phyloP scores from a whole-genome alignment of 2,113 vertebrate genomes.

The Hemibagrus wyckioides region DNA sequence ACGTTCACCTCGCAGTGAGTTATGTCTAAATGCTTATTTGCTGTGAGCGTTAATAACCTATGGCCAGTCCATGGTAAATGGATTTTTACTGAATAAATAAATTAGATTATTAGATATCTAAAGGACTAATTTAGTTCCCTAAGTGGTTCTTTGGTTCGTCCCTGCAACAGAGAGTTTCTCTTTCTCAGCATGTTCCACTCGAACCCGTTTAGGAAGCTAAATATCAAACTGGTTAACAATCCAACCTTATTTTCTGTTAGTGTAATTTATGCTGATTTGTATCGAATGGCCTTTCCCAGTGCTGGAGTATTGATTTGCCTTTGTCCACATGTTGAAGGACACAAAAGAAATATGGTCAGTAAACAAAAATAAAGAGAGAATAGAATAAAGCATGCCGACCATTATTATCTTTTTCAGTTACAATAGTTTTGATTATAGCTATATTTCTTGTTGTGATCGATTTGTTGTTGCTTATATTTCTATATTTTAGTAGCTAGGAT shows the following conservation, averaged over 20 bases:
- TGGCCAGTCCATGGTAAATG: not conserved
- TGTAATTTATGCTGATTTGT: not conserved
- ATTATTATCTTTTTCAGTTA: not conserved
- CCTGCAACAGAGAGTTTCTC: not conserved
- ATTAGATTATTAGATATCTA: not conserved
- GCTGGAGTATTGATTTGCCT: not conserved
- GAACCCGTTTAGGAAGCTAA: not conserved
- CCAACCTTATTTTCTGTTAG: not conserved
- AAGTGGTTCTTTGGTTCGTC: not conserved
- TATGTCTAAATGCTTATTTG: not conserved
- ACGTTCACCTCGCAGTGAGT: not conserved
- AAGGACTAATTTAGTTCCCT: not conserved
- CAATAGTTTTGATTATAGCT: not conserved
- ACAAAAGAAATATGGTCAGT: not conserved
- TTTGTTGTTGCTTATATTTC: not conserved
- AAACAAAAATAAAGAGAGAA: not conserved
- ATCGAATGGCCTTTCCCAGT: not conserved
- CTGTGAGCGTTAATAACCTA: not conserved
- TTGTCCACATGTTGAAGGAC: not conserved
- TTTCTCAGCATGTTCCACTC: not conserved
- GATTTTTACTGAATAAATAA: not conserved
- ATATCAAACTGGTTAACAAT: not conserved
- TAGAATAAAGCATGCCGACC: not conserved
- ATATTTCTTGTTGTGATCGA: not conserved
- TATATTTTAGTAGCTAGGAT: not conserved